These are phyloP conservation scores for Uromys caudimaculatus DNA, from an alignment of 2,797 vertebrate species.

Conservation along the genomic window DNA sequence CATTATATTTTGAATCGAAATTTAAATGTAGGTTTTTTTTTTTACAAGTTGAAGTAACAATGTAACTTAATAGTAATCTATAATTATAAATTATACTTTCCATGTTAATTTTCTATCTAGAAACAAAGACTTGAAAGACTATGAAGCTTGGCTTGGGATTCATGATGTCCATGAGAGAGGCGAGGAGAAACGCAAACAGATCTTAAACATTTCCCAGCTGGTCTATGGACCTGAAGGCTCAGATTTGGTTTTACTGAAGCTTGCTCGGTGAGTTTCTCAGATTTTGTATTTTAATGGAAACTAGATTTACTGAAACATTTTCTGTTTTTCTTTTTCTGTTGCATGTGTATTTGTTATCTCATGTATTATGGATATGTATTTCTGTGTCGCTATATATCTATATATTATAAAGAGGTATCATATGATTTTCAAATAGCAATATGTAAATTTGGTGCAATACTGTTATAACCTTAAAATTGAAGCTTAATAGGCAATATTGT, in stretches of 20 bases:
- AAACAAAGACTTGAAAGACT: slow-evolving; percentile 95
- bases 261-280: slow-evolving; percentile 91
- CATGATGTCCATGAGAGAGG: slow-evolving; percentile 92
- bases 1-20: neutral
- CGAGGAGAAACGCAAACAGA: slow-evolving; percentile 92
- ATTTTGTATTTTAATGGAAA: slow-evolving; percentile 9
- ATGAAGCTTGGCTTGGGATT: slow-evolving; percentile 95
- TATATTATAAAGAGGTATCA: neutral
- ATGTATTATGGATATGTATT: neutral
- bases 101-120: slow-evolving; percentile 84
- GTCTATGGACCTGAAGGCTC: slow-evolving; percentile 96
- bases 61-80: neutral
- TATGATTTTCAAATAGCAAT: slow-evolving; percentile 14
- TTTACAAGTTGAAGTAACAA: neutral
- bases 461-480: neutral
- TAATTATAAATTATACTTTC: slow-evolving; percentile 25
- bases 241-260: slow-evolving; percentile 94
- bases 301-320: neutral
- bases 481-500: neutral
- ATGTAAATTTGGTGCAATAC: neutral
- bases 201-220: slow-evolving; percentile 94
- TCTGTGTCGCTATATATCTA: neutral
- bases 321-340: neutral
- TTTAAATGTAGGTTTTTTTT: slow-evolving; percentile 32
- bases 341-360: neutral